Percentiles rank a stretch among this genome's conserved stretches.
These are phyloP conservation scores for Typhlichthys subterraneus DNA, from an alignment of 2,797 vertebrate species.

Conservation along the genomic window DNA sequence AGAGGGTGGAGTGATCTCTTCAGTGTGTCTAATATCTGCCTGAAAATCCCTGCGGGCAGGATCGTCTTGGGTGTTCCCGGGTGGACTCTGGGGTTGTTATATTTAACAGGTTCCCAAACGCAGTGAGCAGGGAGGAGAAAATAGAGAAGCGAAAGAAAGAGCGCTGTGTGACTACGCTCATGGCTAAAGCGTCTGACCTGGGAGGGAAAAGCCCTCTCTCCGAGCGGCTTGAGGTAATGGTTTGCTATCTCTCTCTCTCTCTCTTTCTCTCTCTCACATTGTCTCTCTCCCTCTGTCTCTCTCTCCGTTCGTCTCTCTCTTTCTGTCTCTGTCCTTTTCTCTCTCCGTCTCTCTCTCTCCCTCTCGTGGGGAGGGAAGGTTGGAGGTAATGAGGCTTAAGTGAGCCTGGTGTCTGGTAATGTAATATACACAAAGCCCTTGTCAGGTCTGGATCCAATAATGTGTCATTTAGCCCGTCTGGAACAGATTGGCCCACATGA, in stretches of 20 bases:
- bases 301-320: constrained; percentile 26
- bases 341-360: constrained; percentile 51
- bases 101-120: constrained; percentile 83
- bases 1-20: constrained; percentile 58
- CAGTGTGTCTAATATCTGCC: constrained; percentile 77
- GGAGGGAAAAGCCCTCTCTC: constrained; percentile 76
- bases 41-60: constrained; percentile 73
- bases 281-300: constrained; percentile 57
- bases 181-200: constrained; percentile 44
- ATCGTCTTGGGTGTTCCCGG: constrained; percentile 82
- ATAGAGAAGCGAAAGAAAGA: constrained; percentile 69
- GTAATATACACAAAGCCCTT: constrained; percentile 88
- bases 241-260: constrained; percentile 41
- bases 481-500: constrained; percentile 97
- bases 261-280: constrained; percentile 30
- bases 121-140: constrained; percentile 58
- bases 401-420: constrained; percentile 92
- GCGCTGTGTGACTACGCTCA: constrained; percentile 33
- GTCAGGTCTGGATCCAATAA: constrained; percentile 99
- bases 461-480: constrained; percentile 98
- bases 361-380: constrained; percentile 65
- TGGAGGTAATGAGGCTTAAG: constrained; percentile 92
- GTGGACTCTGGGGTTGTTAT: constrained; percentile 84
- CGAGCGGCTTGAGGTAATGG: constrained; percentile 82
- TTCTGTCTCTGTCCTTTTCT: constrained; percentile 42